Evolutionary conservation across 2,888 invertebrate species (phyloP), one percentile per base, ranked within the genome.

Genomic region (Drosophila cracens): DNA sequence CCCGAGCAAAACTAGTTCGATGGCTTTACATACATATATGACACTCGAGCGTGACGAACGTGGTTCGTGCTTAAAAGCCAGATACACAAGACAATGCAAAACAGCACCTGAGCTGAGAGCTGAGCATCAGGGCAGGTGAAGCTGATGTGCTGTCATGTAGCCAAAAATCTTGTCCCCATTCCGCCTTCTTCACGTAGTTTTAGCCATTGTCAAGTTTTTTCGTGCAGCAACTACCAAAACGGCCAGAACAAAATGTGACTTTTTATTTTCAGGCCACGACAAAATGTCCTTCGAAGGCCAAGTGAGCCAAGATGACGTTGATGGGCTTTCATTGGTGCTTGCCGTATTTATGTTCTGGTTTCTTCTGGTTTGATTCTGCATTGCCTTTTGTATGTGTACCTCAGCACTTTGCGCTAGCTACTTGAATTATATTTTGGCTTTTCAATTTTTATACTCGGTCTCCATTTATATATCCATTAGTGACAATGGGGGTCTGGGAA

Each of bases 41-140:
- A 52, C 79, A 78, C 84, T 87, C 80, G 83, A 74, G 85, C 74
- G 80, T 76, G 87, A 82, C 82, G 68, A 84, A 82, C 75, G 80
- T 77, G 69, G 56, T 78, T 85, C 85, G 87, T 87, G 87, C 87
- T 87, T 81, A 80, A 84, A 83, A 75, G 65, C 27, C 59, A 52
- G 36, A 65, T 54, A 64, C 66, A 63, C 57, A 70, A 61, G 71
- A 79, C 75, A 79, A 79, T 71, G 72, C 75, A 61, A 46, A 60
- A 43, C 65, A 66, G 54, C 38, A 70, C 59, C 70, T 70, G 60
- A 73, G 46, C 70, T 54, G 74, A 72, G 61, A 49, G 52, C 34
- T 51, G 57, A 71, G 60, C 46, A 62, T 56, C 18, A 25, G 25
- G 16, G 7, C 36, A 25, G 40, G 51, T 54, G 43, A 38, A 52